Base-by-base conservation (phyloP, 2,888 invertebrate species). In the Nemotelus nigrinus region DNA sequence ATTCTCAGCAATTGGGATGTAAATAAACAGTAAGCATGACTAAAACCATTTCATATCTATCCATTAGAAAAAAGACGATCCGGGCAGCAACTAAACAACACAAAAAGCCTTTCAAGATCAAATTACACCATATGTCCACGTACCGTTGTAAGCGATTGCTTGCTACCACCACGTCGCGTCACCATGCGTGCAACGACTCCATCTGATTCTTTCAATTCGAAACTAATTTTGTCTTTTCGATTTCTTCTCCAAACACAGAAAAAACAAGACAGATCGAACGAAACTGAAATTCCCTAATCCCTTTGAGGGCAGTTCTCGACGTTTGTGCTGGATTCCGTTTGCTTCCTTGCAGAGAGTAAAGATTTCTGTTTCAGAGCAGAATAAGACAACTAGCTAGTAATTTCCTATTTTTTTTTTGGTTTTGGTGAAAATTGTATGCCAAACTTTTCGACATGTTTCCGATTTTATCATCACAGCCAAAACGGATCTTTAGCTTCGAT, bases 21-120 rank as follows among this genome's bases (percentile, higher is more conserved):
- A 74, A 74, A 74, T 74, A 74, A 74, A 74, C 74, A 74, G 47
- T 25, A 47, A 63, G 63, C 53, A 74, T 60, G 60, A 60, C 60
- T 74, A 60, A 1, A 25, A 48, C 45, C 58, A 44, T 50, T 39
- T 43, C 44, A 47, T 60, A 63, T 63, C 41, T 25, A 25, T 25
- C 25, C 25, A 63, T 8, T 63, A 60, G 74, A 50, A 4, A n/a
- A 47, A 72, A 44, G 47, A 25, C 48, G 43, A 58, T 39, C 8
- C 63, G 45, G 5, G 43, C 25, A 8, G 47, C 8, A 60, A 50
- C 3, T 2, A 39, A 25, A 3, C 4, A 25, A 58, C 25, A 72
- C 25, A 58, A 25, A 47, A 60, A 74, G 48, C 6, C 50, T 58
- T 58, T 57, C 57, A 70, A 70, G 53, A 53, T 70, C 70, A 43